These are phyloP conservation scores for Tanytarsus gracilentus DNA, from an alignment of 2,888 invertebrate genomes.

Conservation along the genomic window DNA sequence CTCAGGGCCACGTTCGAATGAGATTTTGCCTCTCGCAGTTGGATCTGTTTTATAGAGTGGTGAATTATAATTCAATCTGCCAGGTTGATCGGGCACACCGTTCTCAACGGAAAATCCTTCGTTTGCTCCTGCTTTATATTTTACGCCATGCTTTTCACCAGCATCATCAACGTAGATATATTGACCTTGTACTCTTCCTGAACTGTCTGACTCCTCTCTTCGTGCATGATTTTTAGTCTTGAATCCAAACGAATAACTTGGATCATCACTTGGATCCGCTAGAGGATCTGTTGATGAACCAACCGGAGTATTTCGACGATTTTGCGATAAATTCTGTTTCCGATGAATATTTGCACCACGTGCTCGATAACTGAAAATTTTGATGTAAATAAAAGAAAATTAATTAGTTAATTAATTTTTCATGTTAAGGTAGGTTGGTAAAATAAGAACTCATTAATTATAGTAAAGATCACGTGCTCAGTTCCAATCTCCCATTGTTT, in stretches of 20 bases:
- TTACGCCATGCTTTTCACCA: constrained; percentile 65
- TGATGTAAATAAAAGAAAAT: not conserved
- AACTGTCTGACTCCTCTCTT: constrained; percentile 55
- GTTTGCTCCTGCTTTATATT: constrained; percentile 65
- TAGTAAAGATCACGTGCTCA: not conserved
- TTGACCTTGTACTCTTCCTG: constrained; percentile 48
- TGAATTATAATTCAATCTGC: constrained; percentile 54
- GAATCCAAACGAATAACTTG: constrained; percentile 61
- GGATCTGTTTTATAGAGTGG: constrained; percentile 53
- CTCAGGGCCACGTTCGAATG: constrained; percentile 61
- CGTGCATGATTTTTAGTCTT: constrained; percentile 59
- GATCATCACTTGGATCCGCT: constrained; percentile 67
- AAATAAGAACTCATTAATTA: not conserved
- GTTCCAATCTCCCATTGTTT: constrained; percentile 12
- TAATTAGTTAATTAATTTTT: constrained; percentile 2
- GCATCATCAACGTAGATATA: constrained; percentile 67
- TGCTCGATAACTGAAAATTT: constrained; percentile 55
- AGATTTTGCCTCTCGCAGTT: constrained; percentile 58
- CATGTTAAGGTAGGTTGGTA: not conserved
- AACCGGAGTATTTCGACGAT: constrained; percentile 53
- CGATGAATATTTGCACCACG: constrained; percentile 65
- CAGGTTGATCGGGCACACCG: constrained; percentile 54
- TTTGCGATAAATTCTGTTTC: constrained; percentile 61
- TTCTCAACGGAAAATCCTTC: constrained; percentile 70
- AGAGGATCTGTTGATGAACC: constrained; percentile 63